These are phyloP conservation scores for Macrocentrus cingulum DNA, from an alignment of 1,140 invertebrate genomes.

Conservation along the genomic window DNA sequence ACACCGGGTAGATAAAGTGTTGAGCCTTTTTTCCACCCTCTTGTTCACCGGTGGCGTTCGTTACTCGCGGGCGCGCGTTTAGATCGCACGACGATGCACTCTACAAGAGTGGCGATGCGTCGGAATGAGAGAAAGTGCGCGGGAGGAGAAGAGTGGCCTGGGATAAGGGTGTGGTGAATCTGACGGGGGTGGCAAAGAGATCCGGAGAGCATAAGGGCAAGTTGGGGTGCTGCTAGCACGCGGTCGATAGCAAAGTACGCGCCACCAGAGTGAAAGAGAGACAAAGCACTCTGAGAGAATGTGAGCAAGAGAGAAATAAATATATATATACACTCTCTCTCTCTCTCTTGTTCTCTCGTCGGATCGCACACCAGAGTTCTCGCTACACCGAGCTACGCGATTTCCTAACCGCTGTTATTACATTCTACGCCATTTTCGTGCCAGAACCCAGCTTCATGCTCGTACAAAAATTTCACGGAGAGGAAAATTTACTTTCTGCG, in stretches of 20 bases:
- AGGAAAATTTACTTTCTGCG: background rate
- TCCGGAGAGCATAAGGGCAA: slow-evolving; percentile 32
- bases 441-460: background rate
- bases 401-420: slow-evolving; percentile 19
- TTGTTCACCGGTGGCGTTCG: background rate
- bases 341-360: no score
- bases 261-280: slow-evolving; percentile 7
- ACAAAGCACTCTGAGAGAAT: background rate
- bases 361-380: background rate
- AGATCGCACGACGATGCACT: slow-evolving; percentile 1
- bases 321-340: no score
- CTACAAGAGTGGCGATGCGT: slow-evolving; percentile 8
- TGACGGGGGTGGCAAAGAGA: slow-evolving; percentile 19
- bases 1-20: background rate
- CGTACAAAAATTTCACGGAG: slow-evolving; percentile 3
- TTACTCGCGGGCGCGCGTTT: background rate
- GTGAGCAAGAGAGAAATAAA: slow-evolving; percentile 29
- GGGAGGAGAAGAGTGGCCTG: slow-evolving; percentile 1
- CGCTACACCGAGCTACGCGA: slow-evolving; percentile 5
- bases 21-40: no score
- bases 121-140: slow-evolving; percentile 14
- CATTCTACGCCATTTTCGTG: slow-evolving; percentile 17
- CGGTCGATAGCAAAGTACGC: slow-evolving; percentile 38
- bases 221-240: slow-evolving; percentile 18
- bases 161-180: slow-evolving; percentile 21